Percentiles rank a stretch among this genome's conserved stretches.
These are phyloP conservation scores for Bilobella aurantiaca DNA, from an alignment of 1,140 invertebrate genomes.

Conservation along the genomic window DNA sequence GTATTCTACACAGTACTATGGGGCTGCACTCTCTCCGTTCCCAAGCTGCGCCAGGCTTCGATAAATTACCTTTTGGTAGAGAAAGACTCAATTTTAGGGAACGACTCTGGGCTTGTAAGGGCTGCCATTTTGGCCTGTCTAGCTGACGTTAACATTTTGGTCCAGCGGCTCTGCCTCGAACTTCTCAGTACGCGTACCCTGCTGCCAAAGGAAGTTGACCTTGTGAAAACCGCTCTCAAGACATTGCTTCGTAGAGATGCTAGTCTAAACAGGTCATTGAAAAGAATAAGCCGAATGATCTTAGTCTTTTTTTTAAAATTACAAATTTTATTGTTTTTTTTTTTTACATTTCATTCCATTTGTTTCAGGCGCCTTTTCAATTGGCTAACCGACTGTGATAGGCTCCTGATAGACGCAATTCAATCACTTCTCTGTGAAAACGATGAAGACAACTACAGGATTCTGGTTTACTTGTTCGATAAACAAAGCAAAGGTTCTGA, in stretches of 20 bases:
- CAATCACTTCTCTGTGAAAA: constrained; percentile 8
- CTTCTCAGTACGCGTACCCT: constrained; percentile 57
- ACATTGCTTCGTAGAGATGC: constrained; percentile 81
- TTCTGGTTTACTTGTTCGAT: constrained; percentile 76
- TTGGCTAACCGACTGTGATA: constrained; percentile 4
- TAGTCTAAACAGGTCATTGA: constrained; percentile 64
- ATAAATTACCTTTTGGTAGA: constrained; percentile 21
- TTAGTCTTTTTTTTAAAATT: too few species aligned
- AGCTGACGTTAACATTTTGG: constrained; percentile 69
- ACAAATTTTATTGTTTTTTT: too few species aligned
- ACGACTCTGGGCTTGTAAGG: constrained; percentile 6
- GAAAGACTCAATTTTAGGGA: not conserved
- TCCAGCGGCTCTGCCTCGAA: constrained; percentile 78
- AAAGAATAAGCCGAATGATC: too few species aligned
- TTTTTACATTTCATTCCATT: too few species aligned
- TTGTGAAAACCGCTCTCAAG: constrained; percentile 67
- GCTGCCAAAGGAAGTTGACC: constrained; percentile 57
- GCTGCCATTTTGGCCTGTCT: constrained; percentile 59
- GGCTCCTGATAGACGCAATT: not conserved
- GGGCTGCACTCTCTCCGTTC: constrained; percentile 9
- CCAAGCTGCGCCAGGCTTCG: constrained; percentile 11
- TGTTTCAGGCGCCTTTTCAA: constrained; percentile 3
- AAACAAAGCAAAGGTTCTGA: constrained; percentile 72
- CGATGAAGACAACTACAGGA: constrained; percentile 49
- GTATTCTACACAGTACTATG: constrained; percentile 20